Evolutionary conservation across 2,888 invertebrate species (phyloP).

Genomic region (Sminthurinus aureus): DNA sequence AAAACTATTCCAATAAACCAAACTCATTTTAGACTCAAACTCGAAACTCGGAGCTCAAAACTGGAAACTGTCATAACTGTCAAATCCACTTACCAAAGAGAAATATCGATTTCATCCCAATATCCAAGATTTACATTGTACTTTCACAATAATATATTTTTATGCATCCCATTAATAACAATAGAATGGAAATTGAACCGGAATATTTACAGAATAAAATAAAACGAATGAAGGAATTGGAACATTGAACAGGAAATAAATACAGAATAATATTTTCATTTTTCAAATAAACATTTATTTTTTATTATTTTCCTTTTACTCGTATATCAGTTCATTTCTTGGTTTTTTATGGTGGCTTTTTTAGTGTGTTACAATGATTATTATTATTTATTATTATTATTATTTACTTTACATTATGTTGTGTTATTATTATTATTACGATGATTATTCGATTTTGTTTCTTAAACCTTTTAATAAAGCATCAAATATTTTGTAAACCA

Average conservation of each 20-base stretch:
- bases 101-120: neutral
- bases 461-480: no score
- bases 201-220: neutral
- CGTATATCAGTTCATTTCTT: conserved; percentile 13
- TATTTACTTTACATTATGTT: neutral
- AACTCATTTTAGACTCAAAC: neutral
- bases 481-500: no score
- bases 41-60: no score
- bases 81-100: neutral
- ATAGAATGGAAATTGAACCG: neutral
- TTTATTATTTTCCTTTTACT: conserved; percentile 2
- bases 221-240: neutral
- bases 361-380: neutral
- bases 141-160: neutral
- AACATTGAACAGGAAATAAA: no score
- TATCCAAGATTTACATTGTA: neutral
- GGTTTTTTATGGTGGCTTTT: neutral
- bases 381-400: neutral
- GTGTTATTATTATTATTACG: neutral
- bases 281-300: neutral
- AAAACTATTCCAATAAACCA: conserved; percentile 16
- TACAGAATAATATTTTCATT: neutral
- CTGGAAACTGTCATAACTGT: neutral
- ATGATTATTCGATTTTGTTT: no score
- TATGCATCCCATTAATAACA: neutral